phyloP scores from a whole-genome alignment of 2,113 vertebrate species.

The Sinocyclocheilus grahami region DNA sequence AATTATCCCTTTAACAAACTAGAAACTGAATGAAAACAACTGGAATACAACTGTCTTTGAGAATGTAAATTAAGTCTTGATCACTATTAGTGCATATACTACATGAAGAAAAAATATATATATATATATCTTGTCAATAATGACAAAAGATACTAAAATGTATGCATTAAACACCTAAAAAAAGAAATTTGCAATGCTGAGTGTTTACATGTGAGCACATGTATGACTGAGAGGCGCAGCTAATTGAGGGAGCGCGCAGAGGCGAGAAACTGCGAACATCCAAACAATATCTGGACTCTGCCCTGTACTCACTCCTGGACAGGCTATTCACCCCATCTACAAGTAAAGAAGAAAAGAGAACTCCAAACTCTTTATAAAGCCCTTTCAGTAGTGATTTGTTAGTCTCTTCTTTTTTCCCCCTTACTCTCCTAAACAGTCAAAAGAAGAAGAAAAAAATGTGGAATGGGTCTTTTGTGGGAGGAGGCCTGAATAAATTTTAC shows the following conservation, averaged over 20 bases:
- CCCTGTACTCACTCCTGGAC: constrained; percentile 65
- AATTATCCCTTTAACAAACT: background rate
- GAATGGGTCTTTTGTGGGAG: constrained; percentile 58
- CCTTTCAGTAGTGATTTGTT: constrained; percentile 72
- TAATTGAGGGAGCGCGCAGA: background rate
- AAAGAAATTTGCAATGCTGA: background rate
- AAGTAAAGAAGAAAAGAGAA: constrained; percentile 74
- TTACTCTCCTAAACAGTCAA: constrained; percentile 55
- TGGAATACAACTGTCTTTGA: background rate
- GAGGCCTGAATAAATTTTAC: constrained; percentile 77
- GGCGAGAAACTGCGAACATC: constrained; percentile 34
- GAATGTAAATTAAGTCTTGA: background rate
- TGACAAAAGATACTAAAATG: background rate
- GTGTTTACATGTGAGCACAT: constrained; percentile 5
- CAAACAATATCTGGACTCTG: constrained; percentile 54
- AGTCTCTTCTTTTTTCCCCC: constrained; percentile 50
- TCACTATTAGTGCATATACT: background rate
- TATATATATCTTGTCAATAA: background rate
- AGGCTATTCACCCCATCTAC: constrained; percentile 72
- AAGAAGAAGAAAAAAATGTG: constrained; percentile 51
- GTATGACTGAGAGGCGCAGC: constrained; percentile 34
- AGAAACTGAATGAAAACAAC: background rate
- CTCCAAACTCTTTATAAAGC: constrained; percentile 73
- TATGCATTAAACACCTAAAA: constrained; percentile 10
- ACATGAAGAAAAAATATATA: background rate